Evolutionary conservation across 2,797 vertebrate genomes (phyloP).

Genomic region (Onychomys arenicola): DNA sequence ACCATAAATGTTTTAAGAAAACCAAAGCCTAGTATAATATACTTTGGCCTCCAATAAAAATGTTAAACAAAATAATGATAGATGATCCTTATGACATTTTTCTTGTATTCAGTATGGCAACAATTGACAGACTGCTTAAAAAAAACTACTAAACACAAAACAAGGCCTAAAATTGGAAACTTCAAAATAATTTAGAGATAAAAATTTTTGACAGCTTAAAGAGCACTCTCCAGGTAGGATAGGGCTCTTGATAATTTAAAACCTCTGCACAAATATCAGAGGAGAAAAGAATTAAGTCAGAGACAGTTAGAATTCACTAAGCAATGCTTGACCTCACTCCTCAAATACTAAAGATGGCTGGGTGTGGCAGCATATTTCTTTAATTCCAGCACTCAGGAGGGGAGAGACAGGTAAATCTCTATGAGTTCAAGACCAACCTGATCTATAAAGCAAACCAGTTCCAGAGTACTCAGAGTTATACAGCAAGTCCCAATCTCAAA

Average conservation of each 20-base stretch:
- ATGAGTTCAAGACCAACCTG: background rate
- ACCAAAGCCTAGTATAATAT: background rate
- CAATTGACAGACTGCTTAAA: background rate
- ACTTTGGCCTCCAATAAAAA: background rate
- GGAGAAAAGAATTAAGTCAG: background rate
- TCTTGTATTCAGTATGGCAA: background rate
- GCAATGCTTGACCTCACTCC: background rate
- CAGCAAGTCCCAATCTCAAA: background rate
- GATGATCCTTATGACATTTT: constrained; percentile 5
- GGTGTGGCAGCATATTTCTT: background rate
- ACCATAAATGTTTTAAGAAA: constrained; percentile 8
- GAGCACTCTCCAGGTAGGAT: background rate
- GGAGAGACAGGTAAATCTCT: background rate
- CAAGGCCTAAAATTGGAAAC: background rate
- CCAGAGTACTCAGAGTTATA: background rate
- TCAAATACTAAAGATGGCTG: background rate
- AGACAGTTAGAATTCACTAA: background rate
- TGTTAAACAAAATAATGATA: background rate
- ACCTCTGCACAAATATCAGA: background rate
- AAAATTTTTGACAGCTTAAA: background rate
- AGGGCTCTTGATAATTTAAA: background rate
- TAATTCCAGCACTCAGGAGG: background rate
- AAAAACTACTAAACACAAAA: background rate
- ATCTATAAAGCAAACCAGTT: background rate
- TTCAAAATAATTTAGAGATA: constrained; percentile 32